These are phyloP conservation scores for Dinoponera quadriceps DNA, from an alignment of 1,140 invertebrate genomes.

Conservation along the genomic window DNA sequence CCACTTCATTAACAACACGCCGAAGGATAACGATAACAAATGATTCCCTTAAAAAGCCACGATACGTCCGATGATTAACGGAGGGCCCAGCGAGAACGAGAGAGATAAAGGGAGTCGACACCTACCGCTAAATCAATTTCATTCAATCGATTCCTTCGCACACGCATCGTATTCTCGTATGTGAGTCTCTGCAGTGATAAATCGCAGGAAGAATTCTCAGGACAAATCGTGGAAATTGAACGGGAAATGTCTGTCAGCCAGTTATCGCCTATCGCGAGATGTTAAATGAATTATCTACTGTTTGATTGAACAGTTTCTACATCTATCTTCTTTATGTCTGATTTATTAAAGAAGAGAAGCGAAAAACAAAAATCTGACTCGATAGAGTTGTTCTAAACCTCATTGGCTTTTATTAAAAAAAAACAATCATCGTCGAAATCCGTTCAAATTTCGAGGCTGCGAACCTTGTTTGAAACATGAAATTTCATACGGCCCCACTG, in stretches of 20 bases:
- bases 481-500: too few relatives aligned
- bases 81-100: too few relatives aligned
- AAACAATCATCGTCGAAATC: too few relatives aligned
- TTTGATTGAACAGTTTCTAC: too few relatives aligned
- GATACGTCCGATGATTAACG: constrained; percentile 60
- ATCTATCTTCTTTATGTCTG: too few relatives aligned
- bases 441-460: too few relatives aligned
- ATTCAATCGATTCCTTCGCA: constrained; percentile 52
- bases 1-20: constrained; percentile 47
- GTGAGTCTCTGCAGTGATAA: constrained; percentile 12
- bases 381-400: too few relatives aligned
- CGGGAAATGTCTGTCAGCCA: not conserved
- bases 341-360: too few relatives aligned
- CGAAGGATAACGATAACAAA: constrained; percentile 67
- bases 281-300: too few relatives aligned
- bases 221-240: constrained; percentile 9
- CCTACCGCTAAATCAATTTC: constrained; percentile 65
- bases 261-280: not conserved
- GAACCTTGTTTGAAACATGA: too few relatives aligned
- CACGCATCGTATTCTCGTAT: not conserved
- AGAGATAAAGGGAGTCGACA: not conserved
- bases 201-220: not conserved
- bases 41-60: constrained; percentile 55
- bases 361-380: too few relatives aligned
- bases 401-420: too few relatives aligned